Base-by-base conservation (phyloP, 2,888 invertebrate species). In the Chrysina gloriosa region DNA sequence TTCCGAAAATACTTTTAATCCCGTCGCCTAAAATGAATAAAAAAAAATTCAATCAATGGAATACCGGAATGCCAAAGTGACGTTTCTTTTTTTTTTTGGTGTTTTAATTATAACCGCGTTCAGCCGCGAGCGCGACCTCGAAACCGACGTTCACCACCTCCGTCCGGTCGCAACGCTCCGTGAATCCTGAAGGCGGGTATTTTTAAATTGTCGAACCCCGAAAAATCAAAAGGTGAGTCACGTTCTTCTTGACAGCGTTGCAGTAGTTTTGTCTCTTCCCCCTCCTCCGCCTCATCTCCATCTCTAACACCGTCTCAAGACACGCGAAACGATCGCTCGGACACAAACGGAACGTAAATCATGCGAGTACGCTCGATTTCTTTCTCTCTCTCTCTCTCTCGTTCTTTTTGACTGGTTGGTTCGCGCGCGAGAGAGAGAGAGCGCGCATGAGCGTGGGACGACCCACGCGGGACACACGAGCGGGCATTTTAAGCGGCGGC, bases 341-440 rank as follows among this genome's bases (percentile, higher is more conserved):
- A n/a, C n/a, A 31, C 29, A 31, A 31, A 52, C 31, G 52, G 31
- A 52, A 52, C 31, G 31, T 52, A 31, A 52, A 31, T 52, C 31
- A 52, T 68, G 70, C 61, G 70, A 68, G 31, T 29, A 31, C 31
- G 31, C 52, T 29, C 52, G 52, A 69, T 66, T 52, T 69, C 63
- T 70, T 63, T 69, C 71, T 63, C 67, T 56, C 63, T 23, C 66
- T 23, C 65, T 29, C 58, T 36, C 31, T 34, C 36, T 50, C 63
- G 61, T 27, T 39, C 67, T 47, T 45, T 47, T 23, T 48, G 31
- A 61, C 34, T 14, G n/a, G n/a, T 58, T 25, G 58, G 47, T 45
- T 5, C 3, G 29, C 16, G 23, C 11, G 27, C 7, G 52, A 52
- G 16, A 9, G 11, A 7, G n/a, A 16, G 52, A 27, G 42, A 16